Conservation (phyloP, 2,888 invertebrate genomes). For the Drosophila algonquin region DNA sequence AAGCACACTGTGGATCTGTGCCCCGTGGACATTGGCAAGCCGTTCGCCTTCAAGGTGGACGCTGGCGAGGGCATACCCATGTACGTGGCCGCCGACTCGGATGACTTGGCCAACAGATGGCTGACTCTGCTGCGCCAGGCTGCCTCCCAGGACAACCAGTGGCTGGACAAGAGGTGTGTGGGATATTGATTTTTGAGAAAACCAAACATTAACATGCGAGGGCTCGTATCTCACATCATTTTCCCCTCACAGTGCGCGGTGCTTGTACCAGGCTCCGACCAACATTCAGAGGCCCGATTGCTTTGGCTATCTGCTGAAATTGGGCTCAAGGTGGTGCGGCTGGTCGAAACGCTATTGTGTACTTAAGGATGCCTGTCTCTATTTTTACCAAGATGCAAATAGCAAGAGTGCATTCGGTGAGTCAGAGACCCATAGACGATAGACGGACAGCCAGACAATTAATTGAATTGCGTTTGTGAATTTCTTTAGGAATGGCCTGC, state of each 20-base stretch:
- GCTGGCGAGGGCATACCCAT: slow-evolving; percentile 89
- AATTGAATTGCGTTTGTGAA: slow-evolving; percentile 26
- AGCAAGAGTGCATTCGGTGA: slow-evolving; percentile 94
- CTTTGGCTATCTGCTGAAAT: slow-evolving; percentile 95
- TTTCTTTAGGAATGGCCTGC: slow-evolving; percentile 91
- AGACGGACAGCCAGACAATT: slow-evolving; percentile 59
- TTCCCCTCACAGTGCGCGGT: slow-evolving; percentile 87
- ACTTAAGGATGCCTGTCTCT: slow-evolving; percentile 96
- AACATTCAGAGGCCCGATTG: slow-evolving; percentile 94
- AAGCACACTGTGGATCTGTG: slow-evolving; percentile 90
- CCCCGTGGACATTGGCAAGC: slow-evolving; percentile 85
- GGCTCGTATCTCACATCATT: slow-evolving; percentile 35
- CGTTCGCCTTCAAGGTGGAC: slow-evolving; percentile 89
- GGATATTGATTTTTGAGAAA: slow-evolving; percentile 35
- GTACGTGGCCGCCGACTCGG: slow-evolving; percentile 91
- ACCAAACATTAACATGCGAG: no score
- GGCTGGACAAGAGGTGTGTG: slow-evolving; percentile 86
- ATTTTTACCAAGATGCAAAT: slow-evolving; percentile 95
- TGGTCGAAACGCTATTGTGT: slow-evolving; percentile 97
- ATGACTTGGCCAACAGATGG: slow-evolving; percentile 90
- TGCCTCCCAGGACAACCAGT: slow-evolving; percentile 89
- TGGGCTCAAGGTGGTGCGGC: slow-evolving; percentile 93
- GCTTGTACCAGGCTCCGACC: slow-evolving; percentile 91
- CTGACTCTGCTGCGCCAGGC: slow-evolving; percentile 91
- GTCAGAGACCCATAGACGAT: slow-evolving; percentile 39